Base-by-base conservation (phyloP, 30 jellyfish, hydroid and myxozoan genomes). In the Sanderia malayensis region DNA sequence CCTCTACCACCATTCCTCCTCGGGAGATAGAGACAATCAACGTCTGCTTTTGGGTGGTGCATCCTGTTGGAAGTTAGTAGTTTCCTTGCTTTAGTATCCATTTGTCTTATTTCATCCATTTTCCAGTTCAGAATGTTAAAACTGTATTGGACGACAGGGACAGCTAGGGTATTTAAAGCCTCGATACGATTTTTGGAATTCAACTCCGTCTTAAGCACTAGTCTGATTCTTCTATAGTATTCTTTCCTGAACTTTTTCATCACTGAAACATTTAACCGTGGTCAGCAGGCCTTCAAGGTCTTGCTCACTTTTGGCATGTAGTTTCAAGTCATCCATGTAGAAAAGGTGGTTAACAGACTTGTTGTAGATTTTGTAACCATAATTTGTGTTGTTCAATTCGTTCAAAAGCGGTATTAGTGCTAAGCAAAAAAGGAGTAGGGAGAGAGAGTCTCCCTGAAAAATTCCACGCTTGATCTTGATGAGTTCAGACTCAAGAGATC, bases 11-110 rank as follows among this genome's bases (percentile, higher is more conserved):
- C 73, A 20, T 22, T 17, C 2, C 19, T 19, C 47, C 83, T 45
- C 28, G 83, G 72, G 24, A 72, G 44, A 26, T 72, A 26, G 26
- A 49, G 19, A 10, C 84, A 4, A 4, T 72, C 84, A 23, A 72
- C 74, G 23, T 49, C 84, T 21, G 73, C 61, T 55, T 72, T 72
- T 53, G 84, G 74, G 31, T 72, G 73, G 45, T 71, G 10, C 72
- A 46, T 71, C 34, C 84, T 32, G 11, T 49, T 6, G 44, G 17
- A 3, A 8, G 73, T 53, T 27, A 72, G 34, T 30, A 72, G 41
- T 25, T 58, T 72, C 65, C 84, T 52, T 55, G 73, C 55, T 17
- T 72, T 11, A 2, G 70, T 69, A 53, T 41, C 69, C 33, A 69
- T 21, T 34, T 44, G 33, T 72, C 60, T 72, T 72, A 72, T 27